Evolutionary conservation across 1,140 invertebrate genomes (phyloP).

Genomic region (Laupala kohalensis): DNA sequence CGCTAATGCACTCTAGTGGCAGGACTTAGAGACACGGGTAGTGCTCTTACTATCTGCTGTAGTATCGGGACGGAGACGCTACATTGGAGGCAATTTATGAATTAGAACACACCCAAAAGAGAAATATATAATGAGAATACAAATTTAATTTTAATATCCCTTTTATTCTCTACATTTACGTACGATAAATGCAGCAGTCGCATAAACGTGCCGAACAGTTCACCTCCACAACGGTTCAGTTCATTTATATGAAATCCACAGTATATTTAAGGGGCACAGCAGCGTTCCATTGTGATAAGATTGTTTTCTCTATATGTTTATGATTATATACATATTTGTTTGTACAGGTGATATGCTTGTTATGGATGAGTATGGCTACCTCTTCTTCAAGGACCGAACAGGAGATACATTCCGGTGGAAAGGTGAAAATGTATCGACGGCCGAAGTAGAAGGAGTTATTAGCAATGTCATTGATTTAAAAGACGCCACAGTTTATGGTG

Average conservation of each 20-base stretch:
- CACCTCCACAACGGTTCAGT: neutral
- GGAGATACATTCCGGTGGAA: constrained; percentile 58
- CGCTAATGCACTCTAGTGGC: no score
- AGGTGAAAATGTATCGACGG: constrained; percentile 73
- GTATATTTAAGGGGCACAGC: neutral
- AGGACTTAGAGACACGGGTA: no score
- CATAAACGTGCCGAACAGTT: no score
- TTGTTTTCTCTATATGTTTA: neutral
- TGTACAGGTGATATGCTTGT: constrained; percentile 55
- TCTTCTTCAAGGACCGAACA: constrained; percentile 61
- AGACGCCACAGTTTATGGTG: constrained; percentile 48
- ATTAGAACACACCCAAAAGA: no score
- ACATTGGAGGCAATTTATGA: no score
- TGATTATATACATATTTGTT: constrained; percentile 10
- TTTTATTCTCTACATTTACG: no score
- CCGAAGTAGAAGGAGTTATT: constrained; percentile 62
- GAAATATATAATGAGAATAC: no score
- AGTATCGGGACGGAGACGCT: no score
- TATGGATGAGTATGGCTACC: constrained; percentile 57
- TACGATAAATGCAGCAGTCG: no score
- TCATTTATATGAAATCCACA: neutral
- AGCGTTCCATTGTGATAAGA: no score
- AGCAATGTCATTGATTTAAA: constrained; percentile 41
- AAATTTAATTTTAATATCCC: no score
- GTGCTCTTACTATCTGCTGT: no score